A percentile compares a stretch with the other conserved stretches of the same genome.
phyloP scores from a whole-genome alignment of 2,113 vertebrate species.

The Terrapene triunguis region DNA sequence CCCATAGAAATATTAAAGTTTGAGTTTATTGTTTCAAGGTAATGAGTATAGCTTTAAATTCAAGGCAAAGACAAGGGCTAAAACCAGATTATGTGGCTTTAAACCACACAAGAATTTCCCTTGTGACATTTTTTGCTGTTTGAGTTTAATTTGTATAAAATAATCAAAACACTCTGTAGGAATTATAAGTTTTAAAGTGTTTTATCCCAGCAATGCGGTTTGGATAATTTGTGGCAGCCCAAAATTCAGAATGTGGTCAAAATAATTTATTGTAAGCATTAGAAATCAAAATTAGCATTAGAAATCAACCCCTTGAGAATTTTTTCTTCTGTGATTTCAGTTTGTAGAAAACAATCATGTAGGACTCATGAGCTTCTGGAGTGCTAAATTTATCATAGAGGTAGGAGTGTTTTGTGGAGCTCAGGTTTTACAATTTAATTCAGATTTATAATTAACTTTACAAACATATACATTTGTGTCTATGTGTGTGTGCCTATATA shows the following conservation, averaged over 20 bases:
- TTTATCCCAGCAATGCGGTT: slow-evolving; percentile 58
- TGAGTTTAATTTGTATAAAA: slow-evolving; percentile 69
- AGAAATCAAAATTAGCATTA: slow-evolving; percentile 67
- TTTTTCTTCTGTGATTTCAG: neutral
- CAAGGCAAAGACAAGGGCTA: slow-evolving; percentile 46
- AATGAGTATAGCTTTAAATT: slow-evolving; percentile 55
- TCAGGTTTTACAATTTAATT: slow-evolving; percentile 21
- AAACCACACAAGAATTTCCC: slow-evolving; percentile 59
- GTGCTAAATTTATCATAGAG: slow-evolving; percentile 14
- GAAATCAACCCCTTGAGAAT: slow-evolving; percentile 48
- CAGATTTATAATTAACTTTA: slow-evolving; percentile 7
- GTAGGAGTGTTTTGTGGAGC: neutral
- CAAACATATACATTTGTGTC: slow-evolving; percentile 16
- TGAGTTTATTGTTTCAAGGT: slow-evolving; percentile 68
- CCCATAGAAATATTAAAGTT: slow-evolving; percentile 35
- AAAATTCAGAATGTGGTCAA: slow-evolving; percentile 58
- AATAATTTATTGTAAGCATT: slow-evolving; percentile 69
- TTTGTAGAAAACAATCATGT: neutral
- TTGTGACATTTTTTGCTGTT: slow-evolving; percentile 36
- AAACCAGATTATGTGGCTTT: slow-evolving; percentile 62
- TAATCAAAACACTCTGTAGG: slow-evolving; percentile 69
- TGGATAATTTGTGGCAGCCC: slow-evolving; percentile 50
- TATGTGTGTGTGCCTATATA: neutral
- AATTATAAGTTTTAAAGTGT: slow-evolving; percentile 70
- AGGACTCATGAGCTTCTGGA: slow-evolving; percentile 1